Percentiles rank a stretch among this genome's conserved stretches.
phyloP scores from a whole-genome alignment of 2,113 vertebrate species.

The Hymenochirus boettgeri region DNA sequence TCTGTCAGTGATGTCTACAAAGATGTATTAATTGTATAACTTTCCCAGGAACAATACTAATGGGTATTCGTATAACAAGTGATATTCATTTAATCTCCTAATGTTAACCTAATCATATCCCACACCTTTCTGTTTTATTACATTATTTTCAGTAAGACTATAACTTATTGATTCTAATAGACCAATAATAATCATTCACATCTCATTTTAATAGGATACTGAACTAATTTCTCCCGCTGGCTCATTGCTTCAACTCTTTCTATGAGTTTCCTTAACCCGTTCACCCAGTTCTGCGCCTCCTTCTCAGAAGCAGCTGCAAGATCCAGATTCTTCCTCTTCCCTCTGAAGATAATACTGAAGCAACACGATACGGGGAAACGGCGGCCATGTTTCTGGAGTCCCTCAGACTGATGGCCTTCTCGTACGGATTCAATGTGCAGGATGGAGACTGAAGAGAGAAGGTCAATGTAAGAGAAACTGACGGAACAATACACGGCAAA shows the following conservation, averaged over 20 bases:
- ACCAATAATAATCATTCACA: too few relatives aligned
- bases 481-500: too few relatives aligned
- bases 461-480: too few relatives aligned
- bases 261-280: conserved; percentile 78
- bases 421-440: conserved; percentile 80
- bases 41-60: too few relatives aligned
- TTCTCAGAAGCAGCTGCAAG: conserved; percentile 68
- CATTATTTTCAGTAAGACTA: too few relatives aligned
- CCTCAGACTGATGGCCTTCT: conserved; percentile 84
- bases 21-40: too few relatives aligned
- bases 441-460: conserved; percentile 70
- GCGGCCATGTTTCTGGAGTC: conserved; percentile 64
- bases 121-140: too few relatives aligned
- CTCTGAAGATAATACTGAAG: conserved; percentile 84
- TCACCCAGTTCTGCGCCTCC: conserved; percentile 83
- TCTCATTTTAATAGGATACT: conserved; percentile 76
- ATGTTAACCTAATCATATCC: too few relatives aligned
- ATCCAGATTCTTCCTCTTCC: conserved; percentile 81
- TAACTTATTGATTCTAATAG: too few relatives aligned
- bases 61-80: too few relatives aligned
- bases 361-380: conserved; percentile 71
- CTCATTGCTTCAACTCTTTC: conserved; percentile 76
- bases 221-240: conserved; percentile 87
- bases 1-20: too few relatives aligned
- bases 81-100: too few relatives aligned